These are phyloP conservation scores for Stegophylla sp. DNA, from an alignment of 2,888 invertebrate species.

Conservation along the genomic window DNA sequence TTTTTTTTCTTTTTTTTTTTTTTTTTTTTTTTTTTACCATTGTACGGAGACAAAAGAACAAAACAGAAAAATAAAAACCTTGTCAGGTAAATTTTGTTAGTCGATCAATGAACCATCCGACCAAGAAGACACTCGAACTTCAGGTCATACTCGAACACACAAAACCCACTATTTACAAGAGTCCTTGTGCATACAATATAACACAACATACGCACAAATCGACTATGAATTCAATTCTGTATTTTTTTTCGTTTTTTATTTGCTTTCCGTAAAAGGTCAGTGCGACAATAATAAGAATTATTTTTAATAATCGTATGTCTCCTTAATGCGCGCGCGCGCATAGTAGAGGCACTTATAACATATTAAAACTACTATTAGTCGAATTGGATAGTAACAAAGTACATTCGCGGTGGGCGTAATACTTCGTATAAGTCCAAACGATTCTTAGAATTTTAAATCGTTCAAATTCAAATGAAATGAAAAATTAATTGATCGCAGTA, in stretches of 20 bases:
- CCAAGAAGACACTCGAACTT: constrained; percentile 22
- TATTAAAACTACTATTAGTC: no score
- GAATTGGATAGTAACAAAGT: no score
- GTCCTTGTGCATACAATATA: background rate
- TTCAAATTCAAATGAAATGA: no score
- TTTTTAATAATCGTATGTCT: no score
- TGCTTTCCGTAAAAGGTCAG: background rate
- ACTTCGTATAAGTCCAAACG: no score
- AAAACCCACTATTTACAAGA: background rate
- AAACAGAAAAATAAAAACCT: constrained; percentile 21
- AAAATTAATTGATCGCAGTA: no score
- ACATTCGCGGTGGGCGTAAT: no score
- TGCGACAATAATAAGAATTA: no score
- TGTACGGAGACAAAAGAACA: constrained; percentile 37
- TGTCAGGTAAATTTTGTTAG: constrained; percentile 44
- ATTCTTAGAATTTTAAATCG: no score
- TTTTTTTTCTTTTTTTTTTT: no score
- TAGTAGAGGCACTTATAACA: no score
- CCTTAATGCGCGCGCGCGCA: no score
- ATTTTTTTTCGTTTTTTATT: background rate
- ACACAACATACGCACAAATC: background rate
- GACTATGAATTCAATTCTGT: constrained; percentile 1
- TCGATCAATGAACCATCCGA: constrained; percentile 38
- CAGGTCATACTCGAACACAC: background rate
- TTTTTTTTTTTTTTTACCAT: background rate